These are phyloP conservation scores for Urocolius indicus DNA, from an alignment of 2,113 vertebrate species.

Conservation along the genomic window DNA sequence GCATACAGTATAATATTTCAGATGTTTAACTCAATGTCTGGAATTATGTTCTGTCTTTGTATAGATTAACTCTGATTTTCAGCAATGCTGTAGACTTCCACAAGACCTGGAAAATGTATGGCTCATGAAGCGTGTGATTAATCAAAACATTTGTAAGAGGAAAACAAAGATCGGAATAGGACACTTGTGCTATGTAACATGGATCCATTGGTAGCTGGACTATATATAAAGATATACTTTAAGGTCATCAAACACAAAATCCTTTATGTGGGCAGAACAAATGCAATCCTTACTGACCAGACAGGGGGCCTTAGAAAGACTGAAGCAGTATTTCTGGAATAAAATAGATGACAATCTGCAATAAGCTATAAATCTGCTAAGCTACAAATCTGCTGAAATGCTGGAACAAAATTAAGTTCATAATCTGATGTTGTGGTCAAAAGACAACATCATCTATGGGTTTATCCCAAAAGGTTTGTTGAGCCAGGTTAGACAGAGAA, in stretches of 20 bases:
- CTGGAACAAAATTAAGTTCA: neutral
- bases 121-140: neutral
- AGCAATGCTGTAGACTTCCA: neutral
- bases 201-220: neutral
- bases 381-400: neutral
- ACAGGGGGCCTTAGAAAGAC: neutral
- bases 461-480: neutral
- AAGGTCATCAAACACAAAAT: neutral
- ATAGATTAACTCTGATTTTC: neutral
- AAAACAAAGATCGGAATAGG: neutral
- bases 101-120: neutral
- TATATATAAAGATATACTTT: neutral
- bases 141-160: neutral
- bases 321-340: neutral
- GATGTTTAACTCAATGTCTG: neutral
- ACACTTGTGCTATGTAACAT: neutral
- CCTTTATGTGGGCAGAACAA: neutral
- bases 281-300: neutral
- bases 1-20: neutral
- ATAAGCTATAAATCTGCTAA: neutral
- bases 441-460: neutral
- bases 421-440: neutral
- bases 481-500: neutral
- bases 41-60: conserved; percentile 27
- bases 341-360: accelerated